Percentiles rank a stretch among this genome's conserved stretches.
phyloP scores from a whole-genome alignment of 1,140 invertebrate genomes.

The Lerema accius region DNA sequence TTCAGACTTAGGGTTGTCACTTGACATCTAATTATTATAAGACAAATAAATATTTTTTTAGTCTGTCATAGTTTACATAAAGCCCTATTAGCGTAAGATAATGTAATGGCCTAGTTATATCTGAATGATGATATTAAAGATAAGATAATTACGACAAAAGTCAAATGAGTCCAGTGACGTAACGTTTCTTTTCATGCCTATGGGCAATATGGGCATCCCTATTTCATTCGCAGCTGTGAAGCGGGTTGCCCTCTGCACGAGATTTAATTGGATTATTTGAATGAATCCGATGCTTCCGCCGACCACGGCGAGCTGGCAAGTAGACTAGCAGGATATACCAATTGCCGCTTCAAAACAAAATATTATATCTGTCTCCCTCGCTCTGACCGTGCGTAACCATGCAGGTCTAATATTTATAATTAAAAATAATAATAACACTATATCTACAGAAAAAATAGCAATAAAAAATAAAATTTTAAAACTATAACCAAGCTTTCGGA shows the following conservation, averaged over 20 bases:
- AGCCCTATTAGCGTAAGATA: no score
- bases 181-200: conserved; percentile 7
- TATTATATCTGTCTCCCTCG: conserved; percentile 47
- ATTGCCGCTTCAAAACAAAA: conserved; percentile 71
- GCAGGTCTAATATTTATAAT: background rate
- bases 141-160: no score
- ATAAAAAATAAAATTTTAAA: no score
- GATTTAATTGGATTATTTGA: conserved; percentile 81
- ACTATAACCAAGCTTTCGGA: no score
- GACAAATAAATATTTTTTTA: no score
- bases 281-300: conserved; percentile 75
- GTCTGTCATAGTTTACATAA: no score
- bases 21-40: no score
- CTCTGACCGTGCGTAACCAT: conserved; percentile 23
- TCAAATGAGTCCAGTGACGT: no score
- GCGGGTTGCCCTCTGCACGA: conserved; percentile 68
- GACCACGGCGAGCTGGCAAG: conserved; percentile 50
- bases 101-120: no score
- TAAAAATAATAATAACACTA: background rate
- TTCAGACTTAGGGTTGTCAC: no score
- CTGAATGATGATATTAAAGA: no score
- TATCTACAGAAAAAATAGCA: no score
- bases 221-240: conserved; percentile 66
- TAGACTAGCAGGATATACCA: conserved; percentile 69
- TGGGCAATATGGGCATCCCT: conserved; percentile 57